A percentile compares a stretch with the other conserved stretches of the same genome.
Conservation (phyloP, 2,113 vertebrate species). For the Gymnorhina tibicen region DNA sequence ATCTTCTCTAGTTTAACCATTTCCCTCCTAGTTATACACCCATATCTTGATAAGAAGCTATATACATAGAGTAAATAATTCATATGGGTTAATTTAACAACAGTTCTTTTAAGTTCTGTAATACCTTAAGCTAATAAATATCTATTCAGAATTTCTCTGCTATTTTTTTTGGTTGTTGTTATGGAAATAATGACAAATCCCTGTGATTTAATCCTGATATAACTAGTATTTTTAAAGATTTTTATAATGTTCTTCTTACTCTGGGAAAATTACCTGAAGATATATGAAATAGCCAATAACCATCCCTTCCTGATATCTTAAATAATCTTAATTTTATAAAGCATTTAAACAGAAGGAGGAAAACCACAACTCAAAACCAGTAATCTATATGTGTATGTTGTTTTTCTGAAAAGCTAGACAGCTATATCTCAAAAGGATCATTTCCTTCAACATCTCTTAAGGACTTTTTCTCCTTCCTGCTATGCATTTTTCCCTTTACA, state of each 20-base stretch:
- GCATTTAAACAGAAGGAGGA: not conserved
- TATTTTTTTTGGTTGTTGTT: not conserved
- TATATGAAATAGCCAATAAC: not conserved
- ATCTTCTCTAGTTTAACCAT: not conserved
- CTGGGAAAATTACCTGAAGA: not conserved
- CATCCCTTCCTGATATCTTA: not conserved
- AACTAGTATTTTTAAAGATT: not conserved
- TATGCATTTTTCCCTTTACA: not conserved
- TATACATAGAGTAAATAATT: not conserved
- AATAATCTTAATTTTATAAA: not conserved
- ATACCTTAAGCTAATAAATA: not conserved
- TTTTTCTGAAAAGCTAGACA: not conserved
- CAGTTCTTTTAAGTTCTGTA: not conserved
- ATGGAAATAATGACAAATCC: not conserved
- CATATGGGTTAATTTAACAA: not conserved
- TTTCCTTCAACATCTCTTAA: not conserved
- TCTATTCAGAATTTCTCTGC: not conserved
- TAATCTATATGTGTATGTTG: not conserved
- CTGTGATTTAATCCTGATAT: not conserved
- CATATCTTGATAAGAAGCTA: not conserved
- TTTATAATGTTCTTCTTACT: not conserved
- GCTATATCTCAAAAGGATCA: fast-evolving
- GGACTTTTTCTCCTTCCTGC: not conserved
- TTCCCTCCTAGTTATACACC: not conserved
- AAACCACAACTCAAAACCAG: not conserved